Conservation (phyloP, 2,113 vertebrate genomes). For the Cinclus mexicanus region DNA sequence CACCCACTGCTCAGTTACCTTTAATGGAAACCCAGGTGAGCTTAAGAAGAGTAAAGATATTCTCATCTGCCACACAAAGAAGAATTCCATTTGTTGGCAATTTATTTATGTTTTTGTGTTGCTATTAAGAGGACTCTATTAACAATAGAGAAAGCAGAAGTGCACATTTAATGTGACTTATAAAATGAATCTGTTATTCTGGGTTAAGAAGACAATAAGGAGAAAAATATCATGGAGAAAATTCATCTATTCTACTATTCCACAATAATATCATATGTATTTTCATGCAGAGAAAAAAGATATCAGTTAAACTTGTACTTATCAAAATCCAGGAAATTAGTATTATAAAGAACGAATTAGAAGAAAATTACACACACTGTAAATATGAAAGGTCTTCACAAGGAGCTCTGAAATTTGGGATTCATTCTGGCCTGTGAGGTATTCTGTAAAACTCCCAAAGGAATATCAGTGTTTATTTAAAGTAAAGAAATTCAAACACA, state of each 20-base stretch:
- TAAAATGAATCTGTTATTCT: background rate
- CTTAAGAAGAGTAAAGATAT: background rate
- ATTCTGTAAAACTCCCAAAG: background rate
- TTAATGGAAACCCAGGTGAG: background rate
- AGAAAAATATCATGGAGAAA: background rate
- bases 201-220: background rate
- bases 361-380: background rate
- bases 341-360: background rate
- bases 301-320: background rate
- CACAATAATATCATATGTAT: background rate
- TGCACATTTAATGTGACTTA: background rate
- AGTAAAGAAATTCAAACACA: background rate
- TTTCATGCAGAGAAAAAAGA: background rate
- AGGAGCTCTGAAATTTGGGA: background rate
- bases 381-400: background rate
- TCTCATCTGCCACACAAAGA: background rate
- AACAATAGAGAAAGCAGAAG: background rate
- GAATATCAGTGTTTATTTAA: background rate
- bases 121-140: background rate
- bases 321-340: background rate
- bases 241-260: background rate
- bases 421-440: background rate
- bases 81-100: background rate
- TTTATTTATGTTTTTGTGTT: background rate
- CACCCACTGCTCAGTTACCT: background rate